Evolutionary conservation across 2,888 invertebrate species (phyloP), one percentile per base, ranked within the genome.

Genomic region (Oscheius sp.): DNA sequence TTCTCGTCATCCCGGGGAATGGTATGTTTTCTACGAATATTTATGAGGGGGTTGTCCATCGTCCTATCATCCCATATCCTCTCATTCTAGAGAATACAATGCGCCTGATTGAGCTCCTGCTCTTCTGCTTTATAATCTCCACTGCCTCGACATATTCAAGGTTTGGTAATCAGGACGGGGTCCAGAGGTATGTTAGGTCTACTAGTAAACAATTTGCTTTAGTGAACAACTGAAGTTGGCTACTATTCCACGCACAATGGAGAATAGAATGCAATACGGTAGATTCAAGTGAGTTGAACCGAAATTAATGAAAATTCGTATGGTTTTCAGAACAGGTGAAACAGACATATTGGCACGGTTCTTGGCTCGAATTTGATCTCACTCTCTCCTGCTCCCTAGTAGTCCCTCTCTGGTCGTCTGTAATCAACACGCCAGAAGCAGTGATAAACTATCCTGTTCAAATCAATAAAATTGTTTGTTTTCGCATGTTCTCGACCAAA

Each of bases 401-500:
- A 6, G 35, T 35, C 35, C 35, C 35, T 35, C 35, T 35, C 35
- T 9, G n/a, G 3, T 35, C 35, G 5, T 35, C 35, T 43, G 25
- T 55, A 25, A 55, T 25, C 23, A 35, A 35, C 18, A 49, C 49
- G 16, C 18, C 58, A 58, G 58, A 25, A 58, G 63, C 16, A 58
- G 58, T 43, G 61, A 66, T 27, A 49, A 49, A 49, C 35, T 49
- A 49, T 66, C 29, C 13, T 25, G 52, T 45, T 25, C 66, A 25
- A 66, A 66, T 66, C 66, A 66, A 66, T 66, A 27, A 66, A 66
- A 21, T 66, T 66, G 27, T 29, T 29, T 66, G 66, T 66, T 66
- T 66, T 66, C 49, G 29, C 52, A 16, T 66, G 66, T 66, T 66
- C 66, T 52, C 7, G 46, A 21, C 63, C 43, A 18, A 43, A 45